phyloP scores from a whole-genome alignment of 2,113 vertebrate species.

The Brachyistius frenatus region DNA sequence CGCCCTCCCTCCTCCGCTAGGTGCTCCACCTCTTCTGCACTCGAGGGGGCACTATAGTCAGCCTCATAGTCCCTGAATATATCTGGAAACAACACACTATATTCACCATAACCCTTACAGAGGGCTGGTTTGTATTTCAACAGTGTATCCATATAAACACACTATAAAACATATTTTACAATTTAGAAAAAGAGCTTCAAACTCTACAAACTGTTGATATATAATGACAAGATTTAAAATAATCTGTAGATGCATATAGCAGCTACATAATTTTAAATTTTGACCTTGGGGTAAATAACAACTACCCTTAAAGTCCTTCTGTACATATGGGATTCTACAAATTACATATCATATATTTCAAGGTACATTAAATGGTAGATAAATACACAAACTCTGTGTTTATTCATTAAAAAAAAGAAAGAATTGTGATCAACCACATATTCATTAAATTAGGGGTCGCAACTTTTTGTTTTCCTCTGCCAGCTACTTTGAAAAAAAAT shows the following conservation, averaged over 20 bases:
- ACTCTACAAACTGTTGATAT: too few species aligned
- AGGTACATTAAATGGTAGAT: background rate
- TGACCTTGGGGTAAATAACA: too few species aligned
- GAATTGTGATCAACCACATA: background rate
- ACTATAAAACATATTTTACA: conserved; percentile 1
- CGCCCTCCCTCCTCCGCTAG: conserved; percentile 69
- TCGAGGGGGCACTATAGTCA: conserved; percentile 76
- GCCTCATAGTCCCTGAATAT: conserved; percentile 81
- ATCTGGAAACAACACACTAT: conserved; percentile 74
- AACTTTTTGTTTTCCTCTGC: too few species aligned
- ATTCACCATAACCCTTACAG: conserved; percentile 33
- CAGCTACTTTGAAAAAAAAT: too few species aligned
- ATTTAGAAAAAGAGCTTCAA: too few species aligned
- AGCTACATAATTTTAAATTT: too few species aligned
- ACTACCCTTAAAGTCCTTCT: too few species aligned
- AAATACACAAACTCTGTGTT: background rate
- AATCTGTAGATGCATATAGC: too few species aligned
- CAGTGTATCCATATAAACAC: background rate
- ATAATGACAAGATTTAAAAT: too few species aligned
- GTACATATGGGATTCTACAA: too few species aligned
- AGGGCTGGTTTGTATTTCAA: too few species aligned
- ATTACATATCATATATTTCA: background rate
- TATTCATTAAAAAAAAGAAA: background rate
- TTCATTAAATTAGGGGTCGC: too few species aligned
- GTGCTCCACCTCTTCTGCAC: conserved; percentile 69